Evolutionary conservation across 1,140 invertebrate genomes (phyloP), one percentile per base, ranked within the genome.

Genomic region (Leptopilina clavipes): DNA sequence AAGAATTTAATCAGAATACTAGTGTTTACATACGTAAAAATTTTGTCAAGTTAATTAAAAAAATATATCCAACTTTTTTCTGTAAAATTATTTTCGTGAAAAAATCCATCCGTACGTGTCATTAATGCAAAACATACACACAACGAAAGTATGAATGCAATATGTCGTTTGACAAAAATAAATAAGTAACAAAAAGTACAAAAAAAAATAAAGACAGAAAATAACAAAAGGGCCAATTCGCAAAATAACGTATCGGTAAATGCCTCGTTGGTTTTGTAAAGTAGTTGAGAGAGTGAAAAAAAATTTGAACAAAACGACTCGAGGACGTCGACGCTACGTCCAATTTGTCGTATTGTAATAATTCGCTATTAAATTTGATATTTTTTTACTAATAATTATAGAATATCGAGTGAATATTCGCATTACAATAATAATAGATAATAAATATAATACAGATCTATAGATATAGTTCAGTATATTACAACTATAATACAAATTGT

Each of bases 391-490:
- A 89, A 86, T 88, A 86, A 89, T 82, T 87, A 86, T 88, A 87
- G 84, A 89, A 89, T 90, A 89, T 89, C 87, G 86, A 88, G 83
- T 86, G 85, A 87, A 89, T 88, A 89, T 89, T 87, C 85, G 82
- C 89, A 86, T 86, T 84, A 79, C 88, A 85, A 85, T 89, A 86
- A 87, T 88, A 86, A 84, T 88, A 87, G 86, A 88, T 89, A 90
- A 90, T 90, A 91, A 90, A 90, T 91, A 91, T 90, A 89, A 89
- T 90, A 91, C 89, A 91, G 84, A 88, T 89, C 86, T 91, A 89
- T 90, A 86, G 86, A 88, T 89, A 89, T 79, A 85, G 85, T 88
- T 89, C 85, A 83, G 82, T 91, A 91, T 89, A 84, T 80, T 91
- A 91, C 89, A 90, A 83, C 84, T 91, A 90, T 91, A 79, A 86